These are phyloP conservation scores for Ondatra zibethicus DNA, from an alignment of 2,113 vertebrate genomes.

Conservation along the genomic window DNA sequence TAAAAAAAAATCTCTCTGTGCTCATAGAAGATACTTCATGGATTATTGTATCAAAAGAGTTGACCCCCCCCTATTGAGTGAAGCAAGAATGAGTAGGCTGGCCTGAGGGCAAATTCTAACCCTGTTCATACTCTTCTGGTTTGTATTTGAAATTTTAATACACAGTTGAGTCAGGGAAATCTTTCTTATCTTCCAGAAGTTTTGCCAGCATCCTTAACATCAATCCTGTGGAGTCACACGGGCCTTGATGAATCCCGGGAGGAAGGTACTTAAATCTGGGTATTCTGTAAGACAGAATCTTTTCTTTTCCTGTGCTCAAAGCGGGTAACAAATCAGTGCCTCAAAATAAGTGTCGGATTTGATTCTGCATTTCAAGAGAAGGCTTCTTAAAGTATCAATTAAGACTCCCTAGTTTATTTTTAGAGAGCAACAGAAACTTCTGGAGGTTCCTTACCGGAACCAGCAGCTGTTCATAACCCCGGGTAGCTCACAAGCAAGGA, in stretches of 20 bases:
- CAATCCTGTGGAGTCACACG: background rate
- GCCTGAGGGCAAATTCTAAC: background rate
- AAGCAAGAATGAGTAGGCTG: background rate
- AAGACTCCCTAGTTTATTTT: constrained; percentile 30
- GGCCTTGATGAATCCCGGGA: background rate
- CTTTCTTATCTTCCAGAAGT: background rate
- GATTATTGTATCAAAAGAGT: constrained; percentile 4
- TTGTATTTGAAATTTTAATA: constrained; percentile 36
- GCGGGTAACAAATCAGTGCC: background rate
- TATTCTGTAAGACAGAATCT: background rate
- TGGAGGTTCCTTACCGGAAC: background rate
- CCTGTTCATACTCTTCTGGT: background rate
- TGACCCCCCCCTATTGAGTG: background rate
- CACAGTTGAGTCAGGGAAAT: background rate
- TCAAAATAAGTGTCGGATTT: background rate
- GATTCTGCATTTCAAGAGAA: background rate
- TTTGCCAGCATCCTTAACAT: background rate
- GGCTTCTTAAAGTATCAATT: background rate
- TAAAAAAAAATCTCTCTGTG: background rate
- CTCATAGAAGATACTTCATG: background rate
- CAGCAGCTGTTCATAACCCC: background rate
- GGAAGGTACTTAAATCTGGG: constrained; percentile 29
- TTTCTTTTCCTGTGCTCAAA: constrained; percentile 20
- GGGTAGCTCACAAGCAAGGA: background rate
- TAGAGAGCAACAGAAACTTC: constrained; percentile 5